Conservation (phyloP, 2,888 invertebrate species). For the Keiferia lycopersicella region DNA sequence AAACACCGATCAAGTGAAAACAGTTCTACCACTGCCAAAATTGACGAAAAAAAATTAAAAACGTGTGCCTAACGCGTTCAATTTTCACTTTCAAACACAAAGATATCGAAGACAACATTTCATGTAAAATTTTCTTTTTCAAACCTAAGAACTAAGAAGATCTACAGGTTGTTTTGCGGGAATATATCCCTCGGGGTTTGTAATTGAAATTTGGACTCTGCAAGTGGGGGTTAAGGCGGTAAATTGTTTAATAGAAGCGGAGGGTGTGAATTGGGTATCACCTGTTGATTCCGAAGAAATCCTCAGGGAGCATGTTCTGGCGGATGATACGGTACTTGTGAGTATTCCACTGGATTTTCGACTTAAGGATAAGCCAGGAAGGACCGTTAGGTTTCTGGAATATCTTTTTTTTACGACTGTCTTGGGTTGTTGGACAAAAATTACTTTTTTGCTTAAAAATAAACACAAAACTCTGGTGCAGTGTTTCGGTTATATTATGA, state of each 20-base stretch:
- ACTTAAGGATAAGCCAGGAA: background rate
- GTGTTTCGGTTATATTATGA: too few species aligned
- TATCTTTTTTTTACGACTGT: background rate
- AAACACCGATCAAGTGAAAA: background rate
- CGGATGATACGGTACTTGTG: slow-evolving; percentile 65
- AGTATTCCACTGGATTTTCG: slow-evolving; percentile 21
- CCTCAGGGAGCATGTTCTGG: slow-evolving; percentile 69
- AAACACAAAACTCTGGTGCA: too few species aligned
- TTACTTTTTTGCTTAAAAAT: background rate
- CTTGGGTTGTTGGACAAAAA: background rate
- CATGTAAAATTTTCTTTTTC: background rate
- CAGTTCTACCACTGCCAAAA: background rate
- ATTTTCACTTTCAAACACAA: background rate
- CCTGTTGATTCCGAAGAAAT: slow-evolving; percentile 74
- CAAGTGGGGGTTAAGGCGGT: slow-evolving; percentile 57
- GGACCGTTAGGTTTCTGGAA: too few species aligned
- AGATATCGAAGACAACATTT: background rate
- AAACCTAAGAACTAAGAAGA: slow-evolving; percentile 41
- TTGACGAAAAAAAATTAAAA: background rate
- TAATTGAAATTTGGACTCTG: slow-evolving; percentile 62
- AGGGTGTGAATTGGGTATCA: slow-evolving; percentile 69
- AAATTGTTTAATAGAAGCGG: slow-evolving; percentile 52
- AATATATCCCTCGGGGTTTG: slow-evolving; percentile 44
- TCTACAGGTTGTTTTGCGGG: slow-evolving; percentile 70
- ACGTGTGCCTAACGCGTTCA: background rate